phyloP scores from a whole-genome alignment of 2,888 invertebrate species.

The Deladenus siricidicola region DNA sequence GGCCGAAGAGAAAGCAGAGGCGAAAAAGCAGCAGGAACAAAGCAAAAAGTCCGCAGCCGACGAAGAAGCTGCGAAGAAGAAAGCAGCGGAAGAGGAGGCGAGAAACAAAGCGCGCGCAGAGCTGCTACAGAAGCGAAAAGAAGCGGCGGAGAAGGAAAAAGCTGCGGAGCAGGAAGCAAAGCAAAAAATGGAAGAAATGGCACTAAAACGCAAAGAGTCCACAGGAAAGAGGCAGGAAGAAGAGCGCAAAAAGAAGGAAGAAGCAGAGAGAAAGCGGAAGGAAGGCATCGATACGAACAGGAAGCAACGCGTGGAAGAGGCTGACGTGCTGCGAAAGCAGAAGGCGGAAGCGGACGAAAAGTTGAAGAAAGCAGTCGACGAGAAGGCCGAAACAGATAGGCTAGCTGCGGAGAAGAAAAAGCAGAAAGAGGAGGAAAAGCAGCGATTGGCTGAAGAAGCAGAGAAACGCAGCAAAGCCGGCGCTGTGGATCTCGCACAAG shows the following conservation, averaged over 20 bases:
- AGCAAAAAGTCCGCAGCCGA: slow-evolving; percentile 18
- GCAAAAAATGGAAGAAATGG: slow-evolving; percentile 22
- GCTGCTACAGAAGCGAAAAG: too few species aligned
- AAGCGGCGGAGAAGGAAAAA: slow-evolving; percentile 16
- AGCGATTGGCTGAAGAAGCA: neutral
- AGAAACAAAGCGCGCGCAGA: slow-evolving; percentile 6
- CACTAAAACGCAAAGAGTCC: too few species aligned
- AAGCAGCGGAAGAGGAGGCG: slow-evolving; percentile 15
- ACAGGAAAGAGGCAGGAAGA: slow-evolving; percentile 7
- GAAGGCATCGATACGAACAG: slow-evolving; percentile 19
- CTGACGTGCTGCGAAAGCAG: slow-evolving; percentile 5
- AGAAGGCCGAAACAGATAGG: slow-evolving; percentile 6
- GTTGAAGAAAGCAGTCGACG: too few species aligned
- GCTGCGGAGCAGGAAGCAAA: slow-evolving; percentile 15
- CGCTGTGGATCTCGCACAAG: neutral
- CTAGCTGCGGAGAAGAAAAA: slow-evolving; percentile 10
- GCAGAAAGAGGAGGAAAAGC: slow-evolving; percentile 12
- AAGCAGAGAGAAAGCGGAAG: slow-evolving; percentile 20
- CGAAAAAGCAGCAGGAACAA: slow-evolving; percentile 22
- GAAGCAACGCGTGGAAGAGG: too few species aligned
- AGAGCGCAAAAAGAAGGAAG: slow-evolving; percentile 16
- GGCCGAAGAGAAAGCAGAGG: slow-evolving; percentile 14
- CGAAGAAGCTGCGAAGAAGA: slow-evolving; percentile 13
- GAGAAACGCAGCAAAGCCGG: slow-evolving; percentile 4
- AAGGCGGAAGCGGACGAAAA: slow-evolving; percentile 9